Evolutionary conservation across 2,888 invertebrate genomes (phyloP).

Genomic region (Terebella lapidaria): DNA sequence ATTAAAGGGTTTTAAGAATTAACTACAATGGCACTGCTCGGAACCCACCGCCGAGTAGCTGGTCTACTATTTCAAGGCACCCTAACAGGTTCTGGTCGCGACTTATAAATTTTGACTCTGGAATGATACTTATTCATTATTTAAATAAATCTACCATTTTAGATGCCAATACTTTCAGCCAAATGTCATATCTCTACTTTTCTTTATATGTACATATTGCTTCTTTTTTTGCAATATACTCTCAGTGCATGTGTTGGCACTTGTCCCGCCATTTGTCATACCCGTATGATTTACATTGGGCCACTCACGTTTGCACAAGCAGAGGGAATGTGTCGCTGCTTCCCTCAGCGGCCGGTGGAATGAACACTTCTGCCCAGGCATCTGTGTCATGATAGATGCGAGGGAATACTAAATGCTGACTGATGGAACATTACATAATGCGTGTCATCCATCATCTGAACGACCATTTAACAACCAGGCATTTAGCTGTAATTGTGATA

Average conservation of each 20-base stretch:
- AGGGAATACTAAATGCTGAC: too few relatives aligned
- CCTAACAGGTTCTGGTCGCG: constrained; percentile 82
- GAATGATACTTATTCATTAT: too few relatives aligned
- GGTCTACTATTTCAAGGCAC: constrained; percentile 89
- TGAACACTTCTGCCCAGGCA: not conserved
- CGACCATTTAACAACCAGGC: not conserved
- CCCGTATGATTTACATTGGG: too few relatives aligned
- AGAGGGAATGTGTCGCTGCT: not conserved
- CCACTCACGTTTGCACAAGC: not conserved
- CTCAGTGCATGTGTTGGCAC: too few relatives aligned
- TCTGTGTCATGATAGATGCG: not conserved
- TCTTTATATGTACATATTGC: too few relatives aligned
- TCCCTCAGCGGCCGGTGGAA: not conserved
- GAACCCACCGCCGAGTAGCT: constrained; percentile 69
- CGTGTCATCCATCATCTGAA: not conserved
- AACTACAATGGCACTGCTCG: constrained; percentile 6
- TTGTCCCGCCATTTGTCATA: too few relatives aligned
- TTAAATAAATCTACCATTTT: too few relatives aligned
- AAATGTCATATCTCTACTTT: too few relatives aligned
- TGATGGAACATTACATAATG: not conserved
- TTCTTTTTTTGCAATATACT: too few relatives aligned
- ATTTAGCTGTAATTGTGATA: too few relatives aligned
- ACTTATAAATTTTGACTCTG: constrained; percentile 77
- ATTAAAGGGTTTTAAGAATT: too few relatives aligned
- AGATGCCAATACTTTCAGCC: too few relatives aligned